These are phyloP conservation scores for Galeopterus variegatus DNA, from an alignment of 2,113 vertebrate genomes.

Conservation along the genomic window DNA sequence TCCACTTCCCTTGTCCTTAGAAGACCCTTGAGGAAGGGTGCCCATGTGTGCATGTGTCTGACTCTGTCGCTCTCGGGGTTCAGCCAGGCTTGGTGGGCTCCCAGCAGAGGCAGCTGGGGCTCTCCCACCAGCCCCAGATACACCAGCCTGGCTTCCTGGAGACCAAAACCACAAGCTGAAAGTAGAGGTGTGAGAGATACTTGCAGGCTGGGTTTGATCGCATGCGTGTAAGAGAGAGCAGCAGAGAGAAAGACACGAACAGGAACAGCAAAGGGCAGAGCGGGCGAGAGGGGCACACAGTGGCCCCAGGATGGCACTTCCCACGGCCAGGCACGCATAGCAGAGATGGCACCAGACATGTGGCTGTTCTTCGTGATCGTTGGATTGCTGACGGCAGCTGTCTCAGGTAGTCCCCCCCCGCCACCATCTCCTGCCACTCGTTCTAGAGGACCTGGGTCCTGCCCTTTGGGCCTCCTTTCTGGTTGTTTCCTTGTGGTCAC, in stretches of 20 bases:
- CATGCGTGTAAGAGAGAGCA: not conserved
- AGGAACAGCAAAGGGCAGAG: not conserved
- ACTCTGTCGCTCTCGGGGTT: not conserved
- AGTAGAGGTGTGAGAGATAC: not conserved
- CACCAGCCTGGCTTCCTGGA: slow-evolving; percentile 86
- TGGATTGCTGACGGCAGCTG: slow-evolving; percentile 9
- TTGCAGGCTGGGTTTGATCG: not conserved
- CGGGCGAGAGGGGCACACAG: fast-evolving
- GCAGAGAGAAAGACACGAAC: not conserved
- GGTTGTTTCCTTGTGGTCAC: not conserved
- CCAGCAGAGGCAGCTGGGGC: not conserved
- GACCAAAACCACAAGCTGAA: slow-evolving; percentile 79
- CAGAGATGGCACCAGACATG: not conserved
- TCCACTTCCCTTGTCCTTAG: not conserved
- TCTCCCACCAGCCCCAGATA: slow-evolving; percentile 1
- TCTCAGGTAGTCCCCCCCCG: slow-evolving; percentile 71
- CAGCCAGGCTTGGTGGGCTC: not conserved
- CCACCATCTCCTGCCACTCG: not conserved
- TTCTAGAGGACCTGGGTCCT: not conserved
- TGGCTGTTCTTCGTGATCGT: not conserved
- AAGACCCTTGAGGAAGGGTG: not conserved
- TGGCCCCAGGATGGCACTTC: slow-evolving; percentile 12
- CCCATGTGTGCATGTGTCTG: not conserved
- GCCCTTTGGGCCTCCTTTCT: not conserved
- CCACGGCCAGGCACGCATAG: fast-evolving